Evolutionary conservation across 2,888 invertebrate genomes (phyloP).

Genomic region (Leptinotarsa juncta): DNA sequence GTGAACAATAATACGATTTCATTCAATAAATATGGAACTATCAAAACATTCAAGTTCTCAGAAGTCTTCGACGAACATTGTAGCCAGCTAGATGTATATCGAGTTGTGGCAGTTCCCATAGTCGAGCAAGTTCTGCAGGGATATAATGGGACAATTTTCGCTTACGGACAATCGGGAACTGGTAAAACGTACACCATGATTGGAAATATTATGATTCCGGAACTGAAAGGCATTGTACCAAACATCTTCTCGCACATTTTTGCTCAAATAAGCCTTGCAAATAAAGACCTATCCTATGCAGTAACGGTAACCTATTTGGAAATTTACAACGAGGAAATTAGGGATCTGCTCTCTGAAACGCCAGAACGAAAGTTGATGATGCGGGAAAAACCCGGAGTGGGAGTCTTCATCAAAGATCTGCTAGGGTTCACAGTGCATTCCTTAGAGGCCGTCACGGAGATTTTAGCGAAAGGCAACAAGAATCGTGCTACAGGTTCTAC

Average conservation of each 20-base stretch:
- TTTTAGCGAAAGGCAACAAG: constrained; percentile 94
- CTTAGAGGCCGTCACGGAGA: constrained; percentile 92
- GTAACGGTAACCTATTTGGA: constrained; percentile 97
- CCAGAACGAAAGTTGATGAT: constrained; percentile 81
- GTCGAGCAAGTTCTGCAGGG: constrained; percentile 94
- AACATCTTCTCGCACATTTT: constrained; percentile 98
- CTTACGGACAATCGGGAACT: constrained; percentile 91
- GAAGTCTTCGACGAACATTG: constrained; percentile 87
- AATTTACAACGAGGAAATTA: constrained; percentile 97
- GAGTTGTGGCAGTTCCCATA: constrained; percentile 92
- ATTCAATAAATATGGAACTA: constrained; percentile 76
- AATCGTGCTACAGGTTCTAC: constrained; percentile 84
- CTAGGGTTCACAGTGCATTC: constrained; percentile 95
- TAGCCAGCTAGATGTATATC: constrained; percentile 90
- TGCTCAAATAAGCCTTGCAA: constrained; percentile 91
- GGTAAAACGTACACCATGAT: constrained; percentile 99
- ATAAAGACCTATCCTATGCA: constrained; percentile 82
- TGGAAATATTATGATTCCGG: constrained; percentile 84
- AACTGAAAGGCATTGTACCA: constrained; percentile 93
- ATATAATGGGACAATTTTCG: constrained; percentile 92
- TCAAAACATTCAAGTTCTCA: constrained; percentile 91
- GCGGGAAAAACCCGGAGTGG: constrained; percentile 93
- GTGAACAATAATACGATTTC: constrained; percentile 77
- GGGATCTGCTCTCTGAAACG: constrained; percentile 82
- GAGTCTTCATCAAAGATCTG: constrained; percentile 95